phyloP scores from a whole-genome alignment of 2,888 invertebrate species.

The Willowsia nigromaculata region DNA sequence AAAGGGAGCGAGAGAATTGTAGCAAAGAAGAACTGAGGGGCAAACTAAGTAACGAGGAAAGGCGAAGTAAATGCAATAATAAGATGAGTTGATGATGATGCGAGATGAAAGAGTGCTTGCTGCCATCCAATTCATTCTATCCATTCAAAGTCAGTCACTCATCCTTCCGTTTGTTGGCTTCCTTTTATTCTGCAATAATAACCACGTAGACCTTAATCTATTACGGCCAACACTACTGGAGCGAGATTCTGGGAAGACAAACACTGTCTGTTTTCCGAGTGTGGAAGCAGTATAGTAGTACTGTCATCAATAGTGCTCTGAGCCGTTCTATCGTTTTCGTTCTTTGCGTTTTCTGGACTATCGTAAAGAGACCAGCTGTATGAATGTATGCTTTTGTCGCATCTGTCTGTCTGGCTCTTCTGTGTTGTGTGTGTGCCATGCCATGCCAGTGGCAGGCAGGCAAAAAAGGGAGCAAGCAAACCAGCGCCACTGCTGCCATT shows the following conservation, averaged over 20 bases:
- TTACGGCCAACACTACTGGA: constrained; percentile 13
- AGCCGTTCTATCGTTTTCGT: constrained; percentile 31
- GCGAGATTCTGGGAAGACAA: constrained; percentile 14
- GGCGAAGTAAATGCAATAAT: constrained; percentile 58
- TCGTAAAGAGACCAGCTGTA: constrained; percentile 6
- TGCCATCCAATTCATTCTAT: constrained; percentile 50
- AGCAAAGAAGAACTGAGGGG: neutral
- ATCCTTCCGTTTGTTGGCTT: constrained; percentile 68
- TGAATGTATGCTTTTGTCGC: constrained; percentile 42
- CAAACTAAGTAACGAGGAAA: constrained; percentile 39
- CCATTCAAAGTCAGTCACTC: constrained; percentile 68
- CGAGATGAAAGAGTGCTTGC: constrained; percentile 56
- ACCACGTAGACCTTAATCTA: constrained; percentile 41
- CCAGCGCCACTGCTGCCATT: neutral
- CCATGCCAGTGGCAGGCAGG: constrained; percentile 20
- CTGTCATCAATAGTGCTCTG: neutral
- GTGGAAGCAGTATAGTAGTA: neutral
- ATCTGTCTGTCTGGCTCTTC: constrained; percentile 34
- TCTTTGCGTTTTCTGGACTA: constrained; percentile 8
- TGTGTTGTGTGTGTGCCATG: neutral
- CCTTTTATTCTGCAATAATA: constrained; percentile 57
- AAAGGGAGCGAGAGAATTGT: neutral
- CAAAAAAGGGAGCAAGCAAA: constrained; percentile 5
- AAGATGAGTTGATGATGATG: constrained; percentile 56
- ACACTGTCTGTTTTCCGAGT: neutral